Percentiles rank a stretch among this genome's conserved stretches.
phyloP scores from a whole-genome alignment of 1,140 invertebrate species.

The Danaus melanippus region DNA sequence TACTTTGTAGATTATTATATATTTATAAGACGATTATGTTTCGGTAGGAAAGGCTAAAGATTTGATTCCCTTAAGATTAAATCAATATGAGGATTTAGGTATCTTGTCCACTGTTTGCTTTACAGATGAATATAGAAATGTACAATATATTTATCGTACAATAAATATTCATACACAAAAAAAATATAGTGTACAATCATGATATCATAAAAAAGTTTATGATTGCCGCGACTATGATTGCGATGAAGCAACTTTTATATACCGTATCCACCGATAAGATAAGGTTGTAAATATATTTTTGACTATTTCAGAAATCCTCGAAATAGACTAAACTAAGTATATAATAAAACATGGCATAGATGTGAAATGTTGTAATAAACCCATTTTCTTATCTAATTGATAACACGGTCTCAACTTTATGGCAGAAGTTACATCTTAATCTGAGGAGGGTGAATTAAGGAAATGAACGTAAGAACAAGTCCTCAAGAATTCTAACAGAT shows the following conservation, averaged over 20 bases:
- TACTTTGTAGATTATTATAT: too few species aligned
- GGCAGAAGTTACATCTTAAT: conserved; percentile 9
- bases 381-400: conserved; percentile 5
- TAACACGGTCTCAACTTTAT: conserved; percentile 5
- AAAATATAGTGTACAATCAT: conserved; percentile 39
- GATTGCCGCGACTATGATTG: conserved; percentile 35
- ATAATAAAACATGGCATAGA: not conserved
- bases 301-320: too few species aligned
- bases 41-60: too few species aligned
- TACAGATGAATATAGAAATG: too few species aligned
- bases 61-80: too few species aligned
- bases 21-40: too few species aligned
- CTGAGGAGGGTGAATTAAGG: conserved; percentile 3
- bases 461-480: conserved; percentile 1
- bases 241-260: conserved; percentile 44
- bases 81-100: too few species aligned
- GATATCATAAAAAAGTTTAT: conserved; percentile 46
- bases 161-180: conserved; percentile 16
- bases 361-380: not conserved
- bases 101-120: too few species aligned
- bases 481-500: conserved; percentile 5
- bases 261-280: conserved; percentile 23
- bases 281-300: conserved; percentile 25
- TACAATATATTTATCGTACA: conserved; percentile 19
- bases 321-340: not conserved